Base-by-base conservation (phyloP, 2,797 vertebrate genomes). In the Pterois miles region DNA sequence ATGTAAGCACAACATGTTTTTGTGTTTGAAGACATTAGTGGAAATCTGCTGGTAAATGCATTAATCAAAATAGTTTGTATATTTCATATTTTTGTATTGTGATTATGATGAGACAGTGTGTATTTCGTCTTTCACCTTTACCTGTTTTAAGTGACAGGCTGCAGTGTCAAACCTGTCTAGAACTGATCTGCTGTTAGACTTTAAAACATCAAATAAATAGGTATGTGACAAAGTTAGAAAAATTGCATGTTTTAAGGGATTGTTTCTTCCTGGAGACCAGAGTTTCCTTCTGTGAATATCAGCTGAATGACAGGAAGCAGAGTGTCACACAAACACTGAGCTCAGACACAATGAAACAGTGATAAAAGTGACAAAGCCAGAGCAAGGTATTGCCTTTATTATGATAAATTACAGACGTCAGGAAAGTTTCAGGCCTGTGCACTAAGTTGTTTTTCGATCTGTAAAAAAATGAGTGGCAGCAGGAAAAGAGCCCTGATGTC, bases 241-340 rank as follows among this genome's bases (percentile, higher is more conserved):
- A 70, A 72, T 68, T 4, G 5, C 31, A 10, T 36, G 50, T 50
- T 38, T 54, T 58, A 4, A 38, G 64, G 40, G 53, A 63, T 63
- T 34, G 18, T 75, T 83, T 79, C 64, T 70, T 80, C 20, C 25
- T 13, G 20, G 65, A 63, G 63, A 60, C n/a, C 12, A 8, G 13
- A 43, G 67, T 72, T 76, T 82, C 66, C 66, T 50, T 23, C 50
- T 64, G 62, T 72, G 60, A 66, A 38, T 63, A 48, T 81, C 66
- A 58, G 64, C 62, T 68, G 64, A 79, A 82, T 70, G 81, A 81
- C 75, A 80, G 80, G 80, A 91, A 86, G 71, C 36, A 3, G 57
- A 70, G 63, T 36, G 53, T 62, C 63, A 56, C 38, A 71, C 46
- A 64, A 72, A 63, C 62, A 11, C 10, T 8, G 68, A 70, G 50